Conservation (phyloP, 2,113 vertebrate genomes). For the Sorex araneus region DNA sequence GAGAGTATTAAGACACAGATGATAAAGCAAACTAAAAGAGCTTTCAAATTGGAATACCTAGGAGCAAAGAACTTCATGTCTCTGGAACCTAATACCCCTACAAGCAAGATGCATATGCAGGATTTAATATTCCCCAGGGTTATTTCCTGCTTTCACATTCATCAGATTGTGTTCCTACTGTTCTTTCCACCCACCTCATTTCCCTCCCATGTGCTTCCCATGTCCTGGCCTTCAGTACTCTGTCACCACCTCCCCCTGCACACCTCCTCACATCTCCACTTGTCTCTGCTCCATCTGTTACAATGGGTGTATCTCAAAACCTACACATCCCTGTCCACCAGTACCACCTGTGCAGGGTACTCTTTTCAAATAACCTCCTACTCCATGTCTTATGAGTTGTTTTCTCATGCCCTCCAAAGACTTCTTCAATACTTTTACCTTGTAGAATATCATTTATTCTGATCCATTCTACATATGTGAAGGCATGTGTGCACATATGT, state of each 20-base stretch:
- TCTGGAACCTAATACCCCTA: neutral
- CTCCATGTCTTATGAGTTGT: constrained; percentile 40
- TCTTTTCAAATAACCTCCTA: constrained; percentile 44
- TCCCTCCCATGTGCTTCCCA: neutral
- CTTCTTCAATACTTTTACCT: neutral
- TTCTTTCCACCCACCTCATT: neutral
- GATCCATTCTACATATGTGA: neutral
- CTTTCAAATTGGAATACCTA: neutral
- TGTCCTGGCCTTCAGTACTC: neutral
- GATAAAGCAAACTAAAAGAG: neutral
- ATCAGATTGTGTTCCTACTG: neutral
- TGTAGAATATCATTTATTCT: neutral
- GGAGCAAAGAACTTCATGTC: neutral
- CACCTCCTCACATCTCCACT: constrained; percentile 11
- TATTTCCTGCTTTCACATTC: neutral
- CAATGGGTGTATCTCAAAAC: neutral
- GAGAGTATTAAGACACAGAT: neutral
- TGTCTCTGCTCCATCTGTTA: constrained; percentile 53
- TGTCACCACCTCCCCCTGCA: neutral
- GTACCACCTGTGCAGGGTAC: rapidly evolving
- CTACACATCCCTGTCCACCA: constrained; percentile 2
- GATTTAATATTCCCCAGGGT: neutral
- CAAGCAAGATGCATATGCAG: neutral
- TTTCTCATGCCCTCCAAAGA: constrained; percentile 53
- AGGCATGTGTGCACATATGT: neutral